Conservation (phyloP, 2,113 vertebrate genomes). For the Drymodes brunneopygia region DNA sequence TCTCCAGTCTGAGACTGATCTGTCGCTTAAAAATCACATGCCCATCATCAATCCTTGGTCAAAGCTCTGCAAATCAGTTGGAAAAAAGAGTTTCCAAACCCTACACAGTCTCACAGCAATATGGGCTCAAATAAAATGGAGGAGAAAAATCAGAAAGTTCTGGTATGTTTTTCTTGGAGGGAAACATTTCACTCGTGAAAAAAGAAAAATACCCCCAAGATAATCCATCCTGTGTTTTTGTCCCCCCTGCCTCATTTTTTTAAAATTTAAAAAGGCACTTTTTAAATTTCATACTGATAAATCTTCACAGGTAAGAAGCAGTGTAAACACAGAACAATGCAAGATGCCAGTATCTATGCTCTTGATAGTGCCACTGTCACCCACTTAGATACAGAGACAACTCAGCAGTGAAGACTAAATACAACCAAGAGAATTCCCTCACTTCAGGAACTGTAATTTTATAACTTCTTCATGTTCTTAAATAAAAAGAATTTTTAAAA, state of each 20-base stretch:
- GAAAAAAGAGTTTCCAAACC: background rate
- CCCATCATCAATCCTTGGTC: background rate
- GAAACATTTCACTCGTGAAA: fast-evolving
- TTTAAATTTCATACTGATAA: background rate
- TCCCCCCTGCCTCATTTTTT: fast-evolving
- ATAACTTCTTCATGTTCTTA: background rate
- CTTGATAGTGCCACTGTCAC: background rate
- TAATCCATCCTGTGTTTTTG: too few relatives aligned
- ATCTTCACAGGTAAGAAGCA: background rate
- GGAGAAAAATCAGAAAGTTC: background rate
- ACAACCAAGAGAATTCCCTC: background rate
- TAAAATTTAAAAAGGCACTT: background rate
- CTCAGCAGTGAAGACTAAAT: background rate
- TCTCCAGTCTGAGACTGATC: background rate
- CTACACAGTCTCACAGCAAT: background rate
- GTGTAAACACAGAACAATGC: background rate
- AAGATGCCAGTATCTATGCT: background rate
- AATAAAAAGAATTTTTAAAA: background rate
- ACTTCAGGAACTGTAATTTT: background rate
- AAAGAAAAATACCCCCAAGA: background rate
- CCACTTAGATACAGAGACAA: background rate
- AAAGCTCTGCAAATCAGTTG: background rate
- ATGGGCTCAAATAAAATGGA: background rate
- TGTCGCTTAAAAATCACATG: background rate
- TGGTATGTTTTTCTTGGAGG: background rate